Conservation (phyloP, 2,888 invertebrate species). For the Melieria crassipennis region DNA sequence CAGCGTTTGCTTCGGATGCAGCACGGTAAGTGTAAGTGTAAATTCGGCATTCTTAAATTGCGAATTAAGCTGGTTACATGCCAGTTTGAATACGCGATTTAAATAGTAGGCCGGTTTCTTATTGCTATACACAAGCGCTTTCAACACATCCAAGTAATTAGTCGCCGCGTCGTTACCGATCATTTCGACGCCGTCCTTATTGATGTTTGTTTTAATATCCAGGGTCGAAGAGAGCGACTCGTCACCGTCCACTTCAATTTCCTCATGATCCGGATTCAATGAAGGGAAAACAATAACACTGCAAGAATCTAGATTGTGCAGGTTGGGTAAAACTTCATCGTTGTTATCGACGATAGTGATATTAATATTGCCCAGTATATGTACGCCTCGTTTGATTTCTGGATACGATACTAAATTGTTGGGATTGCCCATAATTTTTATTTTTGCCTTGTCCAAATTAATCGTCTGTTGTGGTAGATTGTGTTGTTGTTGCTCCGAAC, state of each 20-base stretch:
- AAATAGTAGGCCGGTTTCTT: constrained; percentile 95
- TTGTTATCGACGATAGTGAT: constrained; percentile 71
- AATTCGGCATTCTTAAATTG: constrained; percentile 96
- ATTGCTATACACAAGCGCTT: constrained; percentile 86
- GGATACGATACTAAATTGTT: constrained; percentile 65
- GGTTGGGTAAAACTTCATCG: constrained; percentile 21
- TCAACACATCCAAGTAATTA: constrained; percentile 62
- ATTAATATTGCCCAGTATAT: constrained; percentile 86
- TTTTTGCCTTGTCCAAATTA: too few species aligned
- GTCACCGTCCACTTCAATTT: constrained; percentile 66
- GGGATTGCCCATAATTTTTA: constrained; percentile 52
- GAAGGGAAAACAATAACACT: constrained; percentile 94
- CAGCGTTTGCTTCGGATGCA: constrained; percentile 79
- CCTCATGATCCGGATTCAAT: constrained; percentile 95
- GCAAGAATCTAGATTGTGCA: constrained; percentile 80
- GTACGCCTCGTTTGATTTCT: constrained; percentile 73
- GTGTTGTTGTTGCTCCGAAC: too few species aligned
- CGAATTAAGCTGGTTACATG: constrained; percentile 93
- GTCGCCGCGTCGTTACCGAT: constrained; percentile 61
- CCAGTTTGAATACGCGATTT: constrained; percentile 93
- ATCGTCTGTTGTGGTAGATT: too few species aligned
- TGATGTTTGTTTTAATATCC: constrained; percentile 76
- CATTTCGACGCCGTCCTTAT: constrained; percentile 83
- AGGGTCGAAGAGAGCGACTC: constrained; percentile 62
- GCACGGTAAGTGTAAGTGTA: constrained; percentile 89